Conservation (phyloP, 2,888 invertebrate species). For the Bimastos eiseni region DNA sequence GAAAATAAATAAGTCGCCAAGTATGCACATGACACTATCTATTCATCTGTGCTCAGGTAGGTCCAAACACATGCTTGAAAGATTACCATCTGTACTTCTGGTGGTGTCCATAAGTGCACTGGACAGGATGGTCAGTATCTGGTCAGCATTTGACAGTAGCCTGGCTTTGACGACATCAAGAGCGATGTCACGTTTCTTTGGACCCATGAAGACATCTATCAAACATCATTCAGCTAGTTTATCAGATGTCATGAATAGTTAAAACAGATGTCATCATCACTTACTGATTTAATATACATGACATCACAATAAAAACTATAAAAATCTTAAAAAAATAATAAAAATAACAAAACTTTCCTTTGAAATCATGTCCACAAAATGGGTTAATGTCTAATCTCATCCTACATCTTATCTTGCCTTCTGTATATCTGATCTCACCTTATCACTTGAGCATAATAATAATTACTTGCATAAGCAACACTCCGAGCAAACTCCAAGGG, state of each 20-base stretch:
- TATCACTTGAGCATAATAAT: neutral
- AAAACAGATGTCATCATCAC: neutral
- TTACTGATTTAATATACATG: neutral
- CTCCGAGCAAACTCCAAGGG: neutral
- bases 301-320: neutral
- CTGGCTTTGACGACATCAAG: slow-evolving; percentile 55
- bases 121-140: slow-evolving; percentile 55
- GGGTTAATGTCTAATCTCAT: too few relatives aligned
- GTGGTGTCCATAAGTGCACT: slow-evolving; percentile 51
- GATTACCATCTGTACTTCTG: slow-evolving; percentile 37
- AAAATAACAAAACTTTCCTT: neutral
- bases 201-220: neutral
- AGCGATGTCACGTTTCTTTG: slow-evolving; percentile 10
- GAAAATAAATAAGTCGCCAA: too few relatives aligned
- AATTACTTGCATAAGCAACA: neutral
- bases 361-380: too few relatives aligned
- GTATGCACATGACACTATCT: too few relatives aligned
- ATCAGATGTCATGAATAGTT: neutral
- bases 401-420: too few relatives aligned
- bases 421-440: too few relatives aligned
- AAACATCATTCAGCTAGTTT: neutral
- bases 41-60: neutral
- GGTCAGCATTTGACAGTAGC: slow-evolving; percentile 54
- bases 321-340: neutral
- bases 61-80: neutral